Base-by-base conservation (phyloP, 2,113 vertebrate species). In the Cynocephalus volans region DNA sequence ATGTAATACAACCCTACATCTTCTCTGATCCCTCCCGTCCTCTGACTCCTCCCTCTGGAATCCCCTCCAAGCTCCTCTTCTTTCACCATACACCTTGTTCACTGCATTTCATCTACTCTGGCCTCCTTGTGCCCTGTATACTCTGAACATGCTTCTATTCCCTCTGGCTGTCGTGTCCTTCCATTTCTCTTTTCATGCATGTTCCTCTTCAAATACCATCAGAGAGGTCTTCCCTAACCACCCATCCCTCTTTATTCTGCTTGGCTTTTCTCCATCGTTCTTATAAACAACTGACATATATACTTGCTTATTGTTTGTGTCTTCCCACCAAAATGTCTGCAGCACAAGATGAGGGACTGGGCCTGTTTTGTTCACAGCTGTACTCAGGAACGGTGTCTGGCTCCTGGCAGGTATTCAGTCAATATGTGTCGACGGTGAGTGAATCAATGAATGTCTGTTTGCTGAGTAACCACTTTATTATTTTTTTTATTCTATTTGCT, bases 1-100 rank as follows among this genome's bases (percentile, higher is more conserved):
- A 2, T 5, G 1, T 6, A 2, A 21, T 19, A 45, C 3, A 54
- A 18, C 10, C 18, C n/a, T 13, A 75, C 7, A 18, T 1, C 3
- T 13, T 17, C 45, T 54, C 41, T 41, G 41, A 41, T 41, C 41
- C 41, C 41, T 41, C 41, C 41, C 41, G 41, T 41, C 41, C 41
- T 41, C 41, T 41, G 41, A 41, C 41, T 41, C 41, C 41, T 41
- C 41, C 41, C 28, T 33, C 75, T 33, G 75, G 17, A 56, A 56
- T 56, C 17, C 54, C 54, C 26, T 18, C 41, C 4, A 10, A 3
- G 33, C 31, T 23, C 19, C 36, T 60, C 15, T n/a, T 33, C 31
- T 33, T 67, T 14, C 4, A n/a, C 21, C 18, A 50, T n/a, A 2
- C 8, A 50, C 15, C 12, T 8, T 60, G 10, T 21, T 76, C 11